phyloP scores from a whole-genome alignment of 2,113 vertebrate genomes.

The Lipophrys pholis region DNA sequence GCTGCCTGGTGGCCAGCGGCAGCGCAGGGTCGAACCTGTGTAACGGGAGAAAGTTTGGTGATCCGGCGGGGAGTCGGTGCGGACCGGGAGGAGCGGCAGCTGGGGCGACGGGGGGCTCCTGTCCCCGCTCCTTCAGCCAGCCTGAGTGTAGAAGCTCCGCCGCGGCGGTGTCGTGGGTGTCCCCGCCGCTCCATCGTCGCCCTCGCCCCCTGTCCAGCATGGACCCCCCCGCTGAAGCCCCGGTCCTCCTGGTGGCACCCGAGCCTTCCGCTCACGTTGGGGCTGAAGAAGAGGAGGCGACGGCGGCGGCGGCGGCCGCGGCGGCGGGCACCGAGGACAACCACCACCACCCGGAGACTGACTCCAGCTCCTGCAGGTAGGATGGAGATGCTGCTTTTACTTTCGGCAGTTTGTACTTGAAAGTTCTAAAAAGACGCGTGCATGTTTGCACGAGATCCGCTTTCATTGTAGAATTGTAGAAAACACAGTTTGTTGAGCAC shows the following conservation, averaged over 20 bases:
- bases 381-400: not conserved
- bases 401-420: too few relatives aligned
- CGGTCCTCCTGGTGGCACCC: conserved; percentile 45
- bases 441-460: too few relatives aligned
- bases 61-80: conserved; percentile 75
- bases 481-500: too few relatives aligned
- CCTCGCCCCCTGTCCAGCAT: conserved; percentile 84
- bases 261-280: conserved; percentile 50
- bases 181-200: conserved; percentile 83
- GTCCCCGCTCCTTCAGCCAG: conserved; percentile 89
- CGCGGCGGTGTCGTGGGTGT: conserved; percentile 89
- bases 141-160: conserved; percentile 90
- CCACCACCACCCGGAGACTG: conserved; percentile 84
- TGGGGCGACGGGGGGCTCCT: conserved; percentile 72
- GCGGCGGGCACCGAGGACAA: conserved; percentile 86
- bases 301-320: conserved; percentile 67
- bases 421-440: too few relatives aligned
- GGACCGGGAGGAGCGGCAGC: conserved; percentile 58
- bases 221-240: conserved; percentile 65
- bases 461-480: too few relatives aligned
- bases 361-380: conserved; percentile 96
- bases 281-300: conserved; percentile 67
- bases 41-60: conserved; percentile 88
- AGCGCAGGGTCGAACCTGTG: conserved; percentile 79
- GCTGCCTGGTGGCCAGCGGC: conserved; percentile 72